A percentile compares a stretch with the other conserved stretches of the same genome.
Evolutionary conservation across 1,140 invertebrate genomes (phyloP).

Genomic region (Wiebesia pumilae): DNA sequence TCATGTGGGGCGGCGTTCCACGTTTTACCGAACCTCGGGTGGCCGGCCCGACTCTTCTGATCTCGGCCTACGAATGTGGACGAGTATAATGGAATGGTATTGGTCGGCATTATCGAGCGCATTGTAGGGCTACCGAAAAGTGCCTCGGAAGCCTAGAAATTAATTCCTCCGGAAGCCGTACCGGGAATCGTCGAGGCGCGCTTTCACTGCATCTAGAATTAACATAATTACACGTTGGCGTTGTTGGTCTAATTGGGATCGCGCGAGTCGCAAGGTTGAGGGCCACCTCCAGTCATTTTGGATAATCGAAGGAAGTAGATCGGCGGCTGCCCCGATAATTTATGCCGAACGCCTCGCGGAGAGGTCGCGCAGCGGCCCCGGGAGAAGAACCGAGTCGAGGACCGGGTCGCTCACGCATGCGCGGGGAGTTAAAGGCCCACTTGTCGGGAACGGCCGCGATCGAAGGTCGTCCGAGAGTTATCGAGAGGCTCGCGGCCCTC

Average conservation of each 20-base stretch:
- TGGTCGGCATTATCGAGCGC: too few relatives aligned
- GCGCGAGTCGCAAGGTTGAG: background rate
- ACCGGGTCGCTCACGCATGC: background rate
- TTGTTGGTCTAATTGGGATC: slow-evolving; percentile 8
- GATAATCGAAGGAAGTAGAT: background rate
- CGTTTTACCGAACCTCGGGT: too few relatives aligned
- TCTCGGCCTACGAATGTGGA: too few relatives aligned
- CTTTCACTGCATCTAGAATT: background rate
- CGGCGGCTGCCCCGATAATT: slow-evolving; percentile 25
- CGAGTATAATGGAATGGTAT: too few relatives aligned
- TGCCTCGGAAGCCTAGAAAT: background rate
- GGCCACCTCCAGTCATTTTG: background rate
- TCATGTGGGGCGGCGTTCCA: background rate
- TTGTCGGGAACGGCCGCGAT: slow-evolving; percentile 65
- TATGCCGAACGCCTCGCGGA: slow-evolving; percentile 42
- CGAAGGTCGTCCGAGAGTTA: slow-evolving; percentile 71
- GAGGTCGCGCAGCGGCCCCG: slow-evolving; percentile 36
- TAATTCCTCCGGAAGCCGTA: background rate
- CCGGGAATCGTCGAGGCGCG: background rate
- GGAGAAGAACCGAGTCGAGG: slow-evolving; percentile 10
- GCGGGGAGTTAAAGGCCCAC: slow-evolving; percentile 27
- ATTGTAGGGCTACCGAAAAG: background rate
- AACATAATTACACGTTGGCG: slow-evolving; percentile 6
- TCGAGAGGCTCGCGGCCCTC: slow-evolving; percentile 53
- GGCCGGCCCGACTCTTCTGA: too few relatives aligned